Base-by-base conservation (phyloP, 2,113 vertebrate species). In the Rutilus rutilus region DNA sequence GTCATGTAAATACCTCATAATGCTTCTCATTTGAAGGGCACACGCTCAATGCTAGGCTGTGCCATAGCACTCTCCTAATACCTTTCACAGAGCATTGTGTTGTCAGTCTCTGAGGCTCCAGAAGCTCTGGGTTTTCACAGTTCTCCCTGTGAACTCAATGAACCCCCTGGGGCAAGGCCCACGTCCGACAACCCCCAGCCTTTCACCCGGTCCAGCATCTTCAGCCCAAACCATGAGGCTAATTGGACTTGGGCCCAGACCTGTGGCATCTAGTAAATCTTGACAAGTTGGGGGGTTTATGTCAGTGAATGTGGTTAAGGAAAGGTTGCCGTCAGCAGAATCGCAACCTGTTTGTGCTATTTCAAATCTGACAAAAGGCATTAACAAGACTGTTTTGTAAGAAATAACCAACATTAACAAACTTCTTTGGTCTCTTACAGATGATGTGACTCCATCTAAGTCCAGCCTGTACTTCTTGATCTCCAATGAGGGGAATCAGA, bases 401-500 rank as follows among this genome's bases (percentile, higher is more conserved):
- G 47, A 77, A 76, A 76, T 25, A 9, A 60, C n/a, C 11, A 2
- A 23, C 8, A 59, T 60, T 45, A 86, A 73, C 64, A 27, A 30
- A 65, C 12, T 42, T 64, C 10, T 77, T 79, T 54, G 47, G 90
- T 90, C 23, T 89, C 42, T 85, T 64, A 85, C 95, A 99, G 98
- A 99, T 94, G 97, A 97, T 85, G 91, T 93, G 67, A 92, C 94
- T 39, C 93, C 96, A 74, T 95, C 97, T 86, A 97, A 96, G 91
- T 94, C 97, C 54, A 95, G 95, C 82, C 94, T 99, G 86, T 97
- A 95, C 93, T 99, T 99, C 93, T 93, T 97, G 88, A 95, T 99
- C 91, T 99, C 98, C 85, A 99, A 98, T 1, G 98, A 99, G 93
- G 98, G 98, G 76, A 99, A 97, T 94, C 97, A 98, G 94, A 99